Evolutionary conservation across 2,888 invertebrate genomes (phyloP), one percentile per base, ranked within the genome.

Genomic region (Tricholauxania praeusta): DNA sequence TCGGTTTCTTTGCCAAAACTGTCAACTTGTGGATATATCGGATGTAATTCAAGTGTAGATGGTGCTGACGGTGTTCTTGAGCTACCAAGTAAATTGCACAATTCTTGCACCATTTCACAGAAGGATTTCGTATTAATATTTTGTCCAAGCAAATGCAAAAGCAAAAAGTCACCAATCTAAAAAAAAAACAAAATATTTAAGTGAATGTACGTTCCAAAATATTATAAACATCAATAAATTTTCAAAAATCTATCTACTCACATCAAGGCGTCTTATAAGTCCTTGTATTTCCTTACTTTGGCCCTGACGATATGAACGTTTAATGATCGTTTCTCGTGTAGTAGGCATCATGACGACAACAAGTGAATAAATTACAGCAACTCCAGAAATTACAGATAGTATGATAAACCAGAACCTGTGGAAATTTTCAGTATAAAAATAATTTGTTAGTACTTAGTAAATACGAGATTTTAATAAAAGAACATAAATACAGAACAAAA

Each of bases 141-240:
- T 87, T 96, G 95, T 48, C 95, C 94, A 68, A 96, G 89, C 72
- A 96, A 89, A 83, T 95, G 95, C 72, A 96, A 88, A 75, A 96
- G 88, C 76, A 96, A 89, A 88, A 96, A 96, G 84, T 96, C 96
- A 47, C 96, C 96, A 80, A 96, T 93, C 94, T 95, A 86, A 19
- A 88, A 86, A 19, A 88, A 88, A 72, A 75, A 63, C 22, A 62
- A n/a, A 7, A 10, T 10, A 39, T 39, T 39, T 39, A 32, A 32
- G 3, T 32, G 7, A 5, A 32, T 5, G 7, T 7, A 39, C 8
- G 10, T 10, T 10, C 6, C 39, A 39, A 39, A 28, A 28, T 28
- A 28, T 28, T 28, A 28, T 55, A 47, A 48, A 19, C 0, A 12
- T 10, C 10, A 22, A 1, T 1, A 60, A 19, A 0, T 60, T 3